Percentiles rank a stretch among this genome's conserved stretches.
Conservation (phyloP, 2,113 vertebrate genomes). For the Rhinoderma darwinii region DNA sequence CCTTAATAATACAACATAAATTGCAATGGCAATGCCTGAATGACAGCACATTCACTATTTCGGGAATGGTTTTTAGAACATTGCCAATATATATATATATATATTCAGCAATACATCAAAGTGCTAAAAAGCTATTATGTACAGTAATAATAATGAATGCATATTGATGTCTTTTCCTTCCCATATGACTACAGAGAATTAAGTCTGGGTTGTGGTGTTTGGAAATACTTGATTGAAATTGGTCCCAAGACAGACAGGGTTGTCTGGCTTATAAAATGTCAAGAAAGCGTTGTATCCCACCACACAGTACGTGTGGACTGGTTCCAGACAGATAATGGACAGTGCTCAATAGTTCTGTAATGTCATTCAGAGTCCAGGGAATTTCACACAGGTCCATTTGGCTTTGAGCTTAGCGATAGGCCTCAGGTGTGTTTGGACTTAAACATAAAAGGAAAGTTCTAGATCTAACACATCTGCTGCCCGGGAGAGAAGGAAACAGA, state of each 20-base stretch:
- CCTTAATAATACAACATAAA: not conserved
- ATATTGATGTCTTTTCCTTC: not conserved
- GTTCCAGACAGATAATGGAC: slow-evolving; percentile 31
- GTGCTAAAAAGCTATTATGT: not conserved
- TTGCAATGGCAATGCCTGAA: not conserved
- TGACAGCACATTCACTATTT: not conserved
- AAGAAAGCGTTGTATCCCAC: not conserved
- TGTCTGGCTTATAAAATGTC: not conserved
- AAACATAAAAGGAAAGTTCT: slow-evolving; percentile 18
- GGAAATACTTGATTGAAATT: not conserved
- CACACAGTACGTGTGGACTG: not conserved
- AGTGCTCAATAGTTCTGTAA: not conserved
- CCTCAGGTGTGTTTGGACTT: slow-evolving; percentile 27
- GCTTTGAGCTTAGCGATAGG: slow-evolving; percentile 14
- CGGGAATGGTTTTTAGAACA: not conserved
- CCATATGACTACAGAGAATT: not conserved
- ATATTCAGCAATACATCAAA: not conserved
- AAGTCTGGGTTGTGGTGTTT: not conserved
- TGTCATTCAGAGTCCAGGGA: not conserved
- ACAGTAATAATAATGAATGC: not conserved
- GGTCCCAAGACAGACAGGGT: not conserved
- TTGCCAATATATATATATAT: not conserved
- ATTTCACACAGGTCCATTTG: slow-evolving; percentile 9
- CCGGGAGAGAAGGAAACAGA: not conserved
- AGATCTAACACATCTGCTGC: slow-evolving; percentile 1